Evolutionary conservation across 1,140 invertebrate genomes (phyloP), one percentile per base, ranked within the genome.

Genomic region (Caerostris extrusa): DNA sequence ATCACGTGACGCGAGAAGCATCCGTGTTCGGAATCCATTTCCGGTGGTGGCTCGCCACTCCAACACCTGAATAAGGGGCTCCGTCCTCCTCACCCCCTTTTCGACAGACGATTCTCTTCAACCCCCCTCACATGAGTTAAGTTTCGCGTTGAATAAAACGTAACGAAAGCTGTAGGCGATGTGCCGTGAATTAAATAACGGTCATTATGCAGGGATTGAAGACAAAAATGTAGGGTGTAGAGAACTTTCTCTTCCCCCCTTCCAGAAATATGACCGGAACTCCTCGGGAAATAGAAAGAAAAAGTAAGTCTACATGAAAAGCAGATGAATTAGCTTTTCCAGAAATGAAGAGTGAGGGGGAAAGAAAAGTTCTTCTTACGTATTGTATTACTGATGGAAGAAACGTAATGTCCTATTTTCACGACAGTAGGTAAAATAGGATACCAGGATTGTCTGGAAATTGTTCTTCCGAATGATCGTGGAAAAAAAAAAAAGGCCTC

Each of bases 391-490:
- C 71, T 77, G 34, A 77, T 53, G 53, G 71, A 77, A 77, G 71
- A 8, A 77, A 53, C 53, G 19, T 77, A 77, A 77, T 77, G 71
- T 77, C 71, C 71, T 77, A 77, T 77, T 77, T 77, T 77, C 71
- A 77, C 71, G 71, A 77, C 71, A 77, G 19, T 77, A 77, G 71
- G 71, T 77, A 77, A 77, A 77, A 50, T 77, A 77, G 71, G 50
- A 77, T 53, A 77, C 71, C 14, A 77, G 71, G 34, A 77, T 50
- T 8, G 71, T 77, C 71, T 77, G 5, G 34, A 77, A 77, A 50
- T 19, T 8, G 14, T 53, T 12, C 53, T 3, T 50, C 5, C 8
- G 34, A 34, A 53, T 77, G 71, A 50, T 77, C 71, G 34, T 77
- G 2, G 34, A 34, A 2, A 34, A 34, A 34, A 34, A 77, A 77